phyloP scores from a whole-genome alignment of 2,797 vertebrate species.

The Xerus rutilus region DNA sequence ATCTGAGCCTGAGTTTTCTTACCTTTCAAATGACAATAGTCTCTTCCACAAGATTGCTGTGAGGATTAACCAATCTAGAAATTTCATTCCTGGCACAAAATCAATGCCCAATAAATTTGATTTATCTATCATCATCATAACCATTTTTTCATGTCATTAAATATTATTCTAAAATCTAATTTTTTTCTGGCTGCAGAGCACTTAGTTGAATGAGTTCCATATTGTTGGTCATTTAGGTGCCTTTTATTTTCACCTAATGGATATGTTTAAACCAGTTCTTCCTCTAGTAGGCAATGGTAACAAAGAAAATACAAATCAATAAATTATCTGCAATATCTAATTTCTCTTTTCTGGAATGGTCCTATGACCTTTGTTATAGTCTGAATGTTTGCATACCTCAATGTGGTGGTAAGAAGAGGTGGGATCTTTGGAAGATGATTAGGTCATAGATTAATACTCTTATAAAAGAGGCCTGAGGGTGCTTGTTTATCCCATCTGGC shows the following conservation, averaged over 20 bases:
- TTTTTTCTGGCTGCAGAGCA: constrained; percentile 6
- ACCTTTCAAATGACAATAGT: constrained; percentile 4
- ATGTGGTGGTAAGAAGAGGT: not conserved
- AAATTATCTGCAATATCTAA: not conserved
- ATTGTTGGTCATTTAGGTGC: not conserved
- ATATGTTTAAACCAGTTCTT: constrained; percentile 43
- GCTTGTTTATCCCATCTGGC: not conserved
- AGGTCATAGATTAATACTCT: not conserved
- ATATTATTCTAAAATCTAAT: constrained; percentile 40
- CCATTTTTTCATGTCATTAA: constrained; percentile 20
- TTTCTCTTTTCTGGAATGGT: constrained; percentile 48
- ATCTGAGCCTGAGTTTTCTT: constrained; percentile 4
- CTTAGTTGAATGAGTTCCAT: not conserved
- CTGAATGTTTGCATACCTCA: not conserved
- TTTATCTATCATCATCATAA: constrained; percentile 3
- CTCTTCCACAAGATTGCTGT: not conserved
- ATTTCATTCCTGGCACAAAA: not conserved
- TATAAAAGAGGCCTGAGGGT: no score
- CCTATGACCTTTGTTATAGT: not conserved
- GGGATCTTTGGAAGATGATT: not conserved
- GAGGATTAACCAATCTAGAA: not conserved
- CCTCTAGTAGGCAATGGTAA: not conserved
- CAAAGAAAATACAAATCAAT: constrained; percentile 30
- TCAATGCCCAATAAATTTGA: not conserved
- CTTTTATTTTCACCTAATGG: not conserved